Percentiles rank a stretch among this genome's conserved stretches.
phyloP scores from a whole-genome alignment of 2,888 invertebrate species.

The Trichopoda pennipes region DNA sequence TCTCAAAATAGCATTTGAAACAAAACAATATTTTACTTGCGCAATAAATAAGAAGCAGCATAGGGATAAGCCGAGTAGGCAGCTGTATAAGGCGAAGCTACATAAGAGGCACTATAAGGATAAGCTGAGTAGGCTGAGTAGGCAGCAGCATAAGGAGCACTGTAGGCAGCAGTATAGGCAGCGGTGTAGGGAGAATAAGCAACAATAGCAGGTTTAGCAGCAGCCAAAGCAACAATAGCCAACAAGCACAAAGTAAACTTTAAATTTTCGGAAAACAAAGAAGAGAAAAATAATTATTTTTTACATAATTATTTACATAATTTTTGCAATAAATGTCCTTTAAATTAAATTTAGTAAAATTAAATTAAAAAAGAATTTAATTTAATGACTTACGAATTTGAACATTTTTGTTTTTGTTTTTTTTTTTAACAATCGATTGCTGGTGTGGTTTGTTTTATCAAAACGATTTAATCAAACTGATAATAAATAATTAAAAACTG shows the following conservation, averaged over 20 bases:
- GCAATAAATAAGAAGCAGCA: slow-evolving; percentile 52
- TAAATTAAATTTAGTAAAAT: neutral
- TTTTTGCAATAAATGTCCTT: slow-evolving; percentile 6
- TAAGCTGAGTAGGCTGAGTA: slow-evolving; percentile 68
- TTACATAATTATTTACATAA: neutral
- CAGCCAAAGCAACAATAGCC: slow-evolving; percentile 69
- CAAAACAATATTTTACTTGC: slow-evolving; percentile 41
- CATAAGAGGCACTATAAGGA: slow-evolving; percentile 70
- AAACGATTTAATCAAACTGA: slow-evolving; percentile 65
- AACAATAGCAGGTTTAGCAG: slow-evolving; percentile 71
- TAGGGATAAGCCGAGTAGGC: slow-evolving; percentile 75
- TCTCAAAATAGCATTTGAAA: slow-evolving; percentile 12
- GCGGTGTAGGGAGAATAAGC: slow-evolving; percentile 68
- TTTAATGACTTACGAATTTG: slow-evolving; percentile 68
- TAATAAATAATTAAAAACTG: slow-evolving; percentile 42
- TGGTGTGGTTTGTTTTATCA: slow-evolving; percentile 45
- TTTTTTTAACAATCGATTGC: too few species aligned
- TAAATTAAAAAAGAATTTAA: neutral
- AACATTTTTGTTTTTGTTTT: slow-evolving; percentile 64
- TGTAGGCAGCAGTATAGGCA: slow-evolving; percentile 68
- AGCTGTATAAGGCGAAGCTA: slow-evolving; percentile 72
- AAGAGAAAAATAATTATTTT: neutral
- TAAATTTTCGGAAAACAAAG: neutral
- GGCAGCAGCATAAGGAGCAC: slow-evolving; percentile 71
- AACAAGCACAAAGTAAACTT: slow-evolving; percentile 69